A percentile compares a stretch with the other conserved stretches of the same genome.
Evolutionary conservation across 2,888 invertebrate species (phyloP).

Genomic region (Nephrotoma appendiculata): DNA sequence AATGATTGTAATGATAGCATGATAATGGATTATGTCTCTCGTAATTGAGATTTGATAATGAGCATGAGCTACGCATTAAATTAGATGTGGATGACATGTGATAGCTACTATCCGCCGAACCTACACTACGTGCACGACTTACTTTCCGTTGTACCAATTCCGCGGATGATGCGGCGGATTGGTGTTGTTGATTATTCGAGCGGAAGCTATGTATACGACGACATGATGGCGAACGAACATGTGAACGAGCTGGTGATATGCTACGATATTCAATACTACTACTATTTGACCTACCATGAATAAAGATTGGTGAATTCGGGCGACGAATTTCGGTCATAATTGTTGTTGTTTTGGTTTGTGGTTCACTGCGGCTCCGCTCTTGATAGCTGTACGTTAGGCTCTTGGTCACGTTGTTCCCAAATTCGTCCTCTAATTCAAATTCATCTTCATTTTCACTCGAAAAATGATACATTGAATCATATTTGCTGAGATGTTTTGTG

Average conservation of each 20-base stretch:
- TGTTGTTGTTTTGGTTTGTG: conserved; percentile 28
- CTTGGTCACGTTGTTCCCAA: conserved; percentile 24
- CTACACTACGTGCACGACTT: conserved; percentile 48
- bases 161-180: conserved; percentile 14
- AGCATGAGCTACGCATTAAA: conserved; percentile 20
- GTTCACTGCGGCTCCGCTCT: conserved; percentile 48
- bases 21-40: conserved; percentile 44
- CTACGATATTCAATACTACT: conserved; percentile 33
- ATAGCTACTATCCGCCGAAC: conserved; percentile 37
- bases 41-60: conserved; percentile 22
- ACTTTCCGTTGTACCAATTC: conserved; percentile 24
- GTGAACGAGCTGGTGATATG: conserved; percentile 34
- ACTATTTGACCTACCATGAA: conserved; percentile 19
- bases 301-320: conserved; percentile 30
- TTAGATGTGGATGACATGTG: not conserved
- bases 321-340: conserved; percentile 32
- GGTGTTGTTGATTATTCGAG: not conserved
- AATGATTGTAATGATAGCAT: conserved; percentile 46
- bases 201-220: conserved; percentile 40
- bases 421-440: conserved; percentile 17
- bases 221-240: conserved; percentile 47
- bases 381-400: conserved; percentile 29
- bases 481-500: conserved; percentile 13
- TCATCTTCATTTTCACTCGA: conserved; percentile 19
- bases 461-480: conserved; percentile 13